Evolutionary conservation across 37 sponge, comb jelly and placozoan genomes (phyloP), one percentile per base, ranked within the genome.

Genomic region (Aphrocallistes beatrix): DNA sequence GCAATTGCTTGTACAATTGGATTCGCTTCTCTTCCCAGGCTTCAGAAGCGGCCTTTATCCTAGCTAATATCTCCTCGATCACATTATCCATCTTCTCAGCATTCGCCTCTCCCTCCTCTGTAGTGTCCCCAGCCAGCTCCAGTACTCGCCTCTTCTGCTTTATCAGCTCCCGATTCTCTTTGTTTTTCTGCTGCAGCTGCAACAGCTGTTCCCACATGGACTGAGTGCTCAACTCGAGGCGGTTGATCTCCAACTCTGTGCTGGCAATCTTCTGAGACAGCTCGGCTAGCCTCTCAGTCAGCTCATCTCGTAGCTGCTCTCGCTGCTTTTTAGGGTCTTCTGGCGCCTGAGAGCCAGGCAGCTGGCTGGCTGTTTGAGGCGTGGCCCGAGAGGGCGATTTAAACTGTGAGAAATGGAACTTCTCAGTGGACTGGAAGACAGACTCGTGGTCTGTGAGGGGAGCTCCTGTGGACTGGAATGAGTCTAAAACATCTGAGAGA

Each of bases 341-440:
- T 30, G 34, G 32, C 17, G 17, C 32, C 3, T 13, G 25, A 13
- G 32, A 3, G 8, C 28, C 17, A 13, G 32, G 1, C 3, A 13
- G 75, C 3, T 3, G 17, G 8, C 28, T 1, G 34, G 32, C 21
- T 3, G 34, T 19, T 3, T 3, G 17, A 6, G 75, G 75, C 3
- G 3, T 30, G 34, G 75, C 10, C 28, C 28, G 75, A 6, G 75
- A 19, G 6, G n/a, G 34, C 17, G 75, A 30, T 30, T 60, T 3
- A 30, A 30, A 3, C 75, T 60, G 75, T 6, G 75, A 60, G 75
- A 60, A 60, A 13, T 60, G 75, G 75, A 60, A 60, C 34, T 60
- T 60, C 75, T 60, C 75, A 60, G 75, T 60, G 6, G 75, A 19
- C 75, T 60, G 75, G 75, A 60, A 60, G 21, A 60, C n/a, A 60